A percentile compares a stretch with the other conserved stretches of the same genome.
Conservation (phyloP, 2,113 vertebrate species). For the Muntiacus reevesi region DNA sequence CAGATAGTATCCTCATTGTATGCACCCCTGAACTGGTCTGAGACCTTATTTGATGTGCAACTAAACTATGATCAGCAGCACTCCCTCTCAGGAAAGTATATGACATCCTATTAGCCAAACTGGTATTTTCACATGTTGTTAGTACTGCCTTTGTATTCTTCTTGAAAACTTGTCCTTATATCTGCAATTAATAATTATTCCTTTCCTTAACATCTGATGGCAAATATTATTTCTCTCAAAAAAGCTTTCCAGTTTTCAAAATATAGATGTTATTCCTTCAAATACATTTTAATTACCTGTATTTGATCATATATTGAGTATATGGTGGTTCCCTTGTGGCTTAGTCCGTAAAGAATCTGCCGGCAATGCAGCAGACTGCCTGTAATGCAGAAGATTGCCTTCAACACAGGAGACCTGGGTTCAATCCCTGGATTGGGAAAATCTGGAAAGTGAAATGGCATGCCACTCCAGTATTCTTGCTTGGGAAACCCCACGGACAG, state of each 20-base stretch:
- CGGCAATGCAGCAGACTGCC: not conserved
- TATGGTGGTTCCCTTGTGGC: not conserved
- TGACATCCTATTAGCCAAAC: not conserved
- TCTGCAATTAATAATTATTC: not conserved
- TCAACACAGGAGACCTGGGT: not conserved
- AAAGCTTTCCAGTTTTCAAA: not conserved
- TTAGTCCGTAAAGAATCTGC: not conserved
- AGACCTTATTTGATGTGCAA: rapidly evolving
- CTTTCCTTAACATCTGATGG: not conserved
- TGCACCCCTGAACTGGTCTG: not conserved
- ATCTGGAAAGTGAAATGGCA: not conserved
- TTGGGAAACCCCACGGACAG: not conserved
- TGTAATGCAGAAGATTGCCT: not conserved
- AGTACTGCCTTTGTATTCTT: not conserved
- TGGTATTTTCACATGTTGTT: not conserved
- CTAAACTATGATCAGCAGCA: rapidly evolving
- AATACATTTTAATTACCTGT: not conserved
- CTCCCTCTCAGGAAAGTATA: not conserved
- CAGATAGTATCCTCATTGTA: not conserved
- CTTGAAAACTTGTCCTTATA: not conserved
- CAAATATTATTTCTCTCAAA: not conserved
- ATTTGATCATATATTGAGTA: not conserved
- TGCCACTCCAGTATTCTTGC: not conserved
- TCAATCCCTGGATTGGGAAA: not conserved
- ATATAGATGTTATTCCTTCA: not conserved